phyloP scores from a whole-genome alignment of 2,888 invertebrate genomes.

The Drosophila lacicola region DNA sequence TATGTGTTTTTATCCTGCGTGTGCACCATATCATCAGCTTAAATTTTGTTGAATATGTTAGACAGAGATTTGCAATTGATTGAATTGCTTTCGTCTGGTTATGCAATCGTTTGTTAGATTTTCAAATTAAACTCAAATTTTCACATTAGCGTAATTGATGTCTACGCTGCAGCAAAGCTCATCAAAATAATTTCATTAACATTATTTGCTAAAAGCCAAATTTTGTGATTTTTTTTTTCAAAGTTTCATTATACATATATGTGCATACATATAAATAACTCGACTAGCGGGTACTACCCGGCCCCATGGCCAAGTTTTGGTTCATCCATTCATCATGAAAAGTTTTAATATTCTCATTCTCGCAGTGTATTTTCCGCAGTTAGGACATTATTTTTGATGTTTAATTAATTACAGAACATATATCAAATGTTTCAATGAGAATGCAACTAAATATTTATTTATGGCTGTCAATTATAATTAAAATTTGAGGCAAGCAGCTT shows the following conservation, averaged over 20 bases:
- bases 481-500: constrained; percentile 13
- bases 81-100: constrained; percentile 16
- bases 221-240: background rate
- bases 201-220: constrained; percentile 24
- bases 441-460: constrained; percentile 34
- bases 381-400: too few species aligned
- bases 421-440: constrained; percentile 17
- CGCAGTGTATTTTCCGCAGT: too few species aligned
- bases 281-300: too few species aligned
- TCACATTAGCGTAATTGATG: constrained; percentile 46
- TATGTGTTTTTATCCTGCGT: constrained; percentile 17
- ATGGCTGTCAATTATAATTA: constrained; percentile 28
- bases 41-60: constrained; percentile 26
- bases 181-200: constrained; percentile 32
- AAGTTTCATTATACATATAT: constrained; percentile 1
- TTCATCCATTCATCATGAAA: too few species aligned
- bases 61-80: constrained; percentile 23
- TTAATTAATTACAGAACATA: constrained; percentile 34
- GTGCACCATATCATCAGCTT: constrained; percentile 15
- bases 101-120: constrained; percentile 12
- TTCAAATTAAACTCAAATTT: constrained; percentile 8
- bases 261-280: too few species aligned
- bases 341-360: too few species aligned
- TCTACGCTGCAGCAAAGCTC: constrained; percentile 8
- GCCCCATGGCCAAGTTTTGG: too few species aligned